Conservation (phyloP, 37 sponge, comb jelly and placozoan genomes). For the Aplysina aerophoba region DNA sequence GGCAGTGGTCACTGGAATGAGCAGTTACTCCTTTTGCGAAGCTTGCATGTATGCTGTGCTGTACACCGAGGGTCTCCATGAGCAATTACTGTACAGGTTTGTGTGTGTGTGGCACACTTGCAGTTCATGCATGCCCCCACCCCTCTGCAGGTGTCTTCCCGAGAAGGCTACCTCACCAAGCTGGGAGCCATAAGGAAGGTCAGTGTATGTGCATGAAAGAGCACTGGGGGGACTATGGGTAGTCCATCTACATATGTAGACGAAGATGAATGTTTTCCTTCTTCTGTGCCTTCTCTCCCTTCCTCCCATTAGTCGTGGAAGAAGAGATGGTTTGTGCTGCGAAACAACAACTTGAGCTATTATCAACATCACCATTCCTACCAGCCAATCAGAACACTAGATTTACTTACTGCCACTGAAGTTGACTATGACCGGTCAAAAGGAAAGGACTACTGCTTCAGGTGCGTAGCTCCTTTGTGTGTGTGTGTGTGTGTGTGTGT, state of each 20-base stretch:
- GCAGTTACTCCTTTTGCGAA: no score
- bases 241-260: no score
- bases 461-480: conserved; percentile 11
- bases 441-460: conserved; percentile 68
- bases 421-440: conserved; percentile 62
- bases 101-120: no score
- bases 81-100: no score
- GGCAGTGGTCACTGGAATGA: no score
- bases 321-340: conserved; percentile 78
- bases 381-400: conserved; percentile 55
- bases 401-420: conserved; percentile 47
- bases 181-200: conserved; percentile 64
- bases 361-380: conserved; percentile 62
- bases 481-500: conserved; percentile 22
- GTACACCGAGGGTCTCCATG: no score
- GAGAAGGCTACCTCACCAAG: conserved; percentile 84
- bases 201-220: no score
- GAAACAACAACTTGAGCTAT: conserved; percentile 61
- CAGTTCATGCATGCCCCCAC: no score
- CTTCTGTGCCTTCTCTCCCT: background rate
- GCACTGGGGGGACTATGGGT: no score
- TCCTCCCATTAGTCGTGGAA: conserved; percentile 43
- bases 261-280: no score
- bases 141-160: conserved; percentile 47
- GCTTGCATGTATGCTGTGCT: no score